Conservation (phyloP, 2,113 vertebrate species). For the Aphelocoma coerulescens region DNA sequence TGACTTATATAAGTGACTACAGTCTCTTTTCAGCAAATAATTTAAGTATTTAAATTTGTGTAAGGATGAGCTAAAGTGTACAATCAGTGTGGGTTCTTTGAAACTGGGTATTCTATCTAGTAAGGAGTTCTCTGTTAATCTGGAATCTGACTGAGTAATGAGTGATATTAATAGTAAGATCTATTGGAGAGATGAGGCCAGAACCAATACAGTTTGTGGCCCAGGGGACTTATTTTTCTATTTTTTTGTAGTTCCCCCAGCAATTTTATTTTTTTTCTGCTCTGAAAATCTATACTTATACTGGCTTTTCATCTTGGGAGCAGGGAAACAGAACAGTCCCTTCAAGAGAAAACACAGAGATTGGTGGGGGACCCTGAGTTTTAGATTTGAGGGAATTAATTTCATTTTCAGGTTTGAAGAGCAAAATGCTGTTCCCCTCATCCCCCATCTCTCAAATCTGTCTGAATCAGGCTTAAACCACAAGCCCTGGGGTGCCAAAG, state of each 20-base stretch:
- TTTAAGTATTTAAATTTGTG: background rate
- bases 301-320: background rate
- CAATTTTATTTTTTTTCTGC: background rate
- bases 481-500: background rate
- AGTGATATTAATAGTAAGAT: background rate
- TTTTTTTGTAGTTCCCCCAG: background rate
- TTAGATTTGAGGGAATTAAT: background rate
- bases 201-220: background rate
- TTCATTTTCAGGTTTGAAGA: background rate
- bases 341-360: background rate
- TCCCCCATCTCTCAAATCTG: fast-evolving
- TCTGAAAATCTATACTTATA: background rate
- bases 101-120: background rate
- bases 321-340: background rate
- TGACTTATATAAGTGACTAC: background rate
- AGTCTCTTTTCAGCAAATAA: background rate
- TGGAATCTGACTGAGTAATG: background rate
- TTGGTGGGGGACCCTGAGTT: background rate
- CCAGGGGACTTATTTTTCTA: background rate
- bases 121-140: background rate
- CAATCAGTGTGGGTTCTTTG: background rate
- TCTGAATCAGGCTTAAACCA: background rate
- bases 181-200: background rate
- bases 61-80: background rate
- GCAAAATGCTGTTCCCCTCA: background rate